A percentile compares a stretch with the other conserved stretches of the same genome.
phyloP scores from a whole-genome alignment of 2,113 vertebrate species.

The Todiramphus saurophagus region DNA sequence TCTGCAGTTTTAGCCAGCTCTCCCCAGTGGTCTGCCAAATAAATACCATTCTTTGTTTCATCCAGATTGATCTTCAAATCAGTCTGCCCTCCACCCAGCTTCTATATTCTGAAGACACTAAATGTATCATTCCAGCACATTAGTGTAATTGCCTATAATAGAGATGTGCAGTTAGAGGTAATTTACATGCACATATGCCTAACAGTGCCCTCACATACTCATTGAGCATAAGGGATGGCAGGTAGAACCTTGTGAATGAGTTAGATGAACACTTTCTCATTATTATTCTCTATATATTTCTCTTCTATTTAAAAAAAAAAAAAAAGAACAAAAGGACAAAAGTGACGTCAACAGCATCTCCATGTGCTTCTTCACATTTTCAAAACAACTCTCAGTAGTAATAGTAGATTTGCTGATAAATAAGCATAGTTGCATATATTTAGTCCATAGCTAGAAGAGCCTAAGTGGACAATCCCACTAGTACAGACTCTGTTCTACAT shows the following conservation, averaged over 20 bases:
- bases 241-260: slow-evolving; percentile 67
- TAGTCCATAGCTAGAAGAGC: background rate
- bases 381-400: background rate
- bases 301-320: background rate
- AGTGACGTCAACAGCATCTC: background rate
- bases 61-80: slow-evolving; percentile 69
- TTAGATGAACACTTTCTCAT: slow-evolving; percentile 44
- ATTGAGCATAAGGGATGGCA: slow-evolving; percentile 62
- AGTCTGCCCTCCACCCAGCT: slow-evolving; percentile 65
- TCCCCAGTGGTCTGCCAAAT: slow-evolving; percentile 63
- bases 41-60: slow-evolving; percentile 66
- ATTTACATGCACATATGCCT: slow-evolving; percentile 69
- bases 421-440: background rate
- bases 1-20: slow-evolving; percentile 56
- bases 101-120: slow-evolving; percentile 68
- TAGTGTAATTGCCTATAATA: slow-evolving; percentile 70
- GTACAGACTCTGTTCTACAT: background rate
- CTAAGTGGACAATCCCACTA: background rate
- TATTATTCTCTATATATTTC: slow-evolving; percentile 34
- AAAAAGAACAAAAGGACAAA: slow-evolving; percentile 27
- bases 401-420: background rate
- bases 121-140: slow-evolving; percentile 68
- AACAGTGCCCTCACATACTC: slow-evolving; percentile 61
- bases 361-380: background rate
- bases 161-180: slow-evolving; percentile 68